Conservation (phyloP, 37 sponge, comb jelly and placozoan species). For the Beroe ovata region DNA sequence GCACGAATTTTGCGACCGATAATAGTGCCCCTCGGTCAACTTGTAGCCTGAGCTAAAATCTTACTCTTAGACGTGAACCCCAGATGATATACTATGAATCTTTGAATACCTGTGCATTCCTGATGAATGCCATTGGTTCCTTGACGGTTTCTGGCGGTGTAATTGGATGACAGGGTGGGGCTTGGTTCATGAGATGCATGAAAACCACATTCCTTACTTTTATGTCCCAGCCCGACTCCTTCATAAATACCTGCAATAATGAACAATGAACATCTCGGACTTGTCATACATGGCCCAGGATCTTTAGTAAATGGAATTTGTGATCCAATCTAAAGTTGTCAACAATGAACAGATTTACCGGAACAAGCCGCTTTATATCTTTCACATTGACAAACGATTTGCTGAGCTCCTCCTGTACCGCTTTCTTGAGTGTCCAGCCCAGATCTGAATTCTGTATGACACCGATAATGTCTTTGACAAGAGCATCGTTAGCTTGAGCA, state of each 20-base stretch:
- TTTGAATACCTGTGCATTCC: constrained; percentile 61
- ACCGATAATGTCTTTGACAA: constrained; percentile 47
- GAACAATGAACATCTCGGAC: too few relatives aligned
- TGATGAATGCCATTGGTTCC: constrained; percentile 63
- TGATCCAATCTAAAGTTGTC: too few relatives aligned
- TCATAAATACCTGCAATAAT: constrained; percentile 56
- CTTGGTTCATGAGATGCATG: constrained; percentile 14
- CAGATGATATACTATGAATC: too few relatives aligned
- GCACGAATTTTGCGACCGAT: too few relatives aligned
- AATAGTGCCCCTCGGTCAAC: too few relatives aligned
- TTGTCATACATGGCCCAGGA: too few relatives aligned
- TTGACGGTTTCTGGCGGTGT: constrained; percentile 23
- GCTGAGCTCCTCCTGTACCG: constrained; percentile 48
- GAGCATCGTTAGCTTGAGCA: not conserved
- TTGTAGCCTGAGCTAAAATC: too few relatives aligned
- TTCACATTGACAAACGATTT: constrained; percentile 55
- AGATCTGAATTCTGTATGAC: constrained; percentile 61
- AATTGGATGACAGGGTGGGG: constrained; percentile 15
- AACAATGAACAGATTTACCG: constrained; percentile 18
- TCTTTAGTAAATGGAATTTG: too few relatives aligned
- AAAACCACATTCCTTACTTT: constrained; percentile 46
- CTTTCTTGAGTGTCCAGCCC: constrained; percentile 60
- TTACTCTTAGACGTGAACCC: too few relatives aligned
- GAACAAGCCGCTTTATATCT: constrained; percentile 52
- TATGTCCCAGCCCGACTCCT: constrained; percentile 63